Conservation (phyloP, 53 echinoderm and acorn worm genomes). For the Temnopleurus reevesii region DNA sequence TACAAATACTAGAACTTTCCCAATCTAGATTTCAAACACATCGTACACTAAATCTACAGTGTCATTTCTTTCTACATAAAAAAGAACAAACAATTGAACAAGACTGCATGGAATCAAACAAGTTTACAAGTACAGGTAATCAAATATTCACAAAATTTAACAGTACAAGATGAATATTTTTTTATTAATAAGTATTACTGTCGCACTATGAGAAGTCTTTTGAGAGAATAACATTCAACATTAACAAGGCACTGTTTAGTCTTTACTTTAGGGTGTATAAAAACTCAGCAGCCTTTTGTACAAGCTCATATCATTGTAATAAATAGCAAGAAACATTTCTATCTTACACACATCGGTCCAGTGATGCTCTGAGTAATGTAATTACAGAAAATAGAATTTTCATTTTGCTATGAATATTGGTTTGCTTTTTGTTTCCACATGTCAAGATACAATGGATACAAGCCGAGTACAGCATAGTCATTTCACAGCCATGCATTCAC, state of each 20-base stretch:
- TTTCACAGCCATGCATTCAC: too few relatives aligned
- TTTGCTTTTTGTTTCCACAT: too few relatives aligned
- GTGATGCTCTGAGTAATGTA: too few relatives aligned
- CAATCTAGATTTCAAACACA: neutral
- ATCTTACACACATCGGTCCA: neutral
- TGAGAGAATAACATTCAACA: constrained; percentile 8
- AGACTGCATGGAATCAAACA: constrained; percentile 10
- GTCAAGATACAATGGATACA: too few relatives aligned
- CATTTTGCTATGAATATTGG: too few relatives aligned
- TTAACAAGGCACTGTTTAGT: constrained; percentile 44
- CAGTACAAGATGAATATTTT: neutral
- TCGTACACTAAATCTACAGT: neutral
- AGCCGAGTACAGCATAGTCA: too few relatives aligned
- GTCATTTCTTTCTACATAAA: neutral
- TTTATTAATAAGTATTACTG: neutral
- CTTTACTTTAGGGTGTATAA: constrained; percentile 41
- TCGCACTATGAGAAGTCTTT: neutral
- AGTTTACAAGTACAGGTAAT: neutral
- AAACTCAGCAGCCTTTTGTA: constrained; percentile 39
- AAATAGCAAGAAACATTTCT: neutral
- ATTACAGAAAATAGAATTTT: too few relatives aligned
- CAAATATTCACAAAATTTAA: constrained; percentile 27
- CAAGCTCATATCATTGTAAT: neutral
- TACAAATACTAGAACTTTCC: neutral
- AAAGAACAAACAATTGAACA: constrained; percentile 33